A percentile compares a stretch with the other conserved stretches of the same genome.
Conservation (phyloP, 2,888 invertebrate genomes). For the Caenorhabditis sp. region DNA sequence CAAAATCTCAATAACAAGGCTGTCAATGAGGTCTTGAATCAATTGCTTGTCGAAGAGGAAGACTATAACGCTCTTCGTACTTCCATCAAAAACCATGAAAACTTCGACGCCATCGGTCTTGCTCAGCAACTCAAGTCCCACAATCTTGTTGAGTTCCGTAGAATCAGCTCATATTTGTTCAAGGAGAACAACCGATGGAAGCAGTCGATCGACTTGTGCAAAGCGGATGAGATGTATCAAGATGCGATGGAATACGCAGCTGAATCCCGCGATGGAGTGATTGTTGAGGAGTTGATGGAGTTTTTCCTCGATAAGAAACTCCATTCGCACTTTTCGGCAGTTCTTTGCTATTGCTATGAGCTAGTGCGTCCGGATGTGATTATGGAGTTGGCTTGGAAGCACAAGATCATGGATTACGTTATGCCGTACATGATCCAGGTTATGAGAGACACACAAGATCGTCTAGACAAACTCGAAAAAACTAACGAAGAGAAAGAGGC, state of each 20-base stretch:
- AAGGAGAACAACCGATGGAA: constrained; percentile 92
- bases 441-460: constrained; percentile 87
- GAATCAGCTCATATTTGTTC: constrained; percentile 99
- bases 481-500: constrained; percentile 96
- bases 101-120: constrained; percentile 98
- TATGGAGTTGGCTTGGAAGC: constrained; percentile 92
- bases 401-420: constrained; percentile 99
- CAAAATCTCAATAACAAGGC: constrained; percentile 99
- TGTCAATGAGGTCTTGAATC: constrained; percentile 97
- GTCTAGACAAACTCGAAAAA: constrained; percentile 95
- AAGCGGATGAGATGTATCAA: constrained; percentile 96
- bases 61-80: constrained; percentile 88
- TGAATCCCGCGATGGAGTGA: constrained; percentile 96
- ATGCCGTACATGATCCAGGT: constrained; percentile 99
- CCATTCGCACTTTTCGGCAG: constrained; percentile 97
- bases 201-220: constrained; percentile 99
- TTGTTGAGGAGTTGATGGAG: constrained; percentile 97
- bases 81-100: constrained; percentile 99
- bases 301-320: constrained; percentile 95
- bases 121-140: constrained; percentile 98
- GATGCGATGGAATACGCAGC: constrained; percentile 99
- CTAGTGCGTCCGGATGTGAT: constrained; percentile 98
- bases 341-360: constrained; percentile 98
- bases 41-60: constrained; percentile 87
- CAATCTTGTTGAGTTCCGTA: constrained; percentile 97